These are phyloP conservation scores for Cossypha caffra DNA, from an alignment of 2,797 vertebrate species.

Conservation along the genomic window DNA sequence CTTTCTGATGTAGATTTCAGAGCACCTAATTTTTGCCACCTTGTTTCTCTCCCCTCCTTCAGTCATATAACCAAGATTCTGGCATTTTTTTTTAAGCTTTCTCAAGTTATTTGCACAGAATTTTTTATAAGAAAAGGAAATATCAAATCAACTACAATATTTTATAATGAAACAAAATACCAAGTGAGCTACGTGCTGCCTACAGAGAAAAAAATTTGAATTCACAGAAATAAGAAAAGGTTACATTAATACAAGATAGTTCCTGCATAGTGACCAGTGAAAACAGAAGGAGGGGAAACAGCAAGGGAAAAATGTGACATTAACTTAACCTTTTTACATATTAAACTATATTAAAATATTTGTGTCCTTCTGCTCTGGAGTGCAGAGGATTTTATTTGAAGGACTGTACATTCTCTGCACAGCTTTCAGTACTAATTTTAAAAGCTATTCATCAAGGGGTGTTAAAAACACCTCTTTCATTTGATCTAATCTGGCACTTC, in stretches of 20 bases:
- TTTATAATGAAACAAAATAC: not conserved
- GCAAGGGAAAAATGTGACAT: constrained; percentile 12
- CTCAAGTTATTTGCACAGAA: not conserved
- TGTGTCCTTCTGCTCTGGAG: not conserved
- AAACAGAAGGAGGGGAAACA: constrained; percentile 11
- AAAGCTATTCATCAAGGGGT: constrained; percentile 9
- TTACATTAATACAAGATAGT: not conserved
- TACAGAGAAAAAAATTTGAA: not conserved
- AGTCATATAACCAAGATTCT: not conserved
- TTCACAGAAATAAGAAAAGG: constrained; percentile 18
- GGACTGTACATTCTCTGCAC: not conserved
- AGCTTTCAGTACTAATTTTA: constrained; percentile 25
- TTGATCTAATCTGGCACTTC: constrained; percentile 12
- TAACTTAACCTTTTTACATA: constrained; percentile 65
- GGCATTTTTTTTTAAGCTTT: not conserved
- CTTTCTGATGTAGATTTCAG: not conserved
- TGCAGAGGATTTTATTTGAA: constrained; percentile 22
- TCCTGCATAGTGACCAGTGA: not conserved
- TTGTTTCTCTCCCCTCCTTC: not conserved
- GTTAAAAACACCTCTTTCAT: constrained; percentile 28
- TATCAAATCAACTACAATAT: not conserved
- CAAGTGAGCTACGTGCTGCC: not conserved
- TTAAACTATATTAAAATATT: constrained; percentile 48
- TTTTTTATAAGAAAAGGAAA: not conserved
- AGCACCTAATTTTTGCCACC: not conserved